Evolutionary conservation across 2,113 vertebrate genomes (phyloP).

Genomic region (Rhinichthys klamathensis): DNA sequence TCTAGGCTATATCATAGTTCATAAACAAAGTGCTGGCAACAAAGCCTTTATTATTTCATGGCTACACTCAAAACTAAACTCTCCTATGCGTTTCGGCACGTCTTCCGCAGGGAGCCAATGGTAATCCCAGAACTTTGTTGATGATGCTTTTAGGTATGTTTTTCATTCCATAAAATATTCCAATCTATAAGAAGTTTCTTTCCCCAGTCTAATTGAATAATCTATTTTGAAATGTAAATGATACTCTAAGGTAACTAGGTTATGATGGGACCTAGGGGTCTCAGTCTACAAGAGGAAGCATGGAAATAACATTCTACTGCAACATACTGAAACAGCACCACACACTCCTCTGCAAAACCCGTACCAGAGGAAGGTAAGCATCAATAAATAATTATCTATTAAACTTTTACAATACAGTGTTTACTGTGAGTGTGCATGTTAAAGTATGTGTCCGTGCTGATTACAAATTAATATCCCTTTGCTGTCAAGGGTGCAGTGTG

Average conservation of each 20-base stretch:
- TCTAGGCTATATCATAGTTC: too few relatives aligned
- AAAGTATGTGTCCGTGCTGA: slow-evolving; percentile 32
- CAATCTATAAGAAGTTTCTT: neutral
- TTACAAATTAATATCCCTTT: slow-evolving; percentile 38
- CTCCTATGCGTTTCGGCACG: too few relatives aligned
- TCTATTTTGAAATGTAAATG: neutral
- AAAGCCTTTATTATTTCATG: too few relatives aligned
- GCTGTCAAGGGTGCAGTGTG: slow-evolving; percentile 25
- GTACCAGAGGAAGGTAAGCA: slow-evolving; percentile 32
- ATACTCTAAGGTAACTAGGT: neutral
- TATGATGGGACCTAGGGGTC: neutral
- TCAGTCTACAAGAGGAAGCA: neutral
- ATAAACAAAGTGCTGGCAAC: too few relatives aligned
- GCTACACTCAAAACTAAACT: too few relatives aligned
- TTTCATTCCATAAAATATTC: neutral
- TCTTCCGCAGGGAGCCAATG: too few relatives aligned
- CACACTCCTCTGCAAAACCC: neutral
- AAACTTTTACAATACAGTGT: slow-evolving; percentile 51
- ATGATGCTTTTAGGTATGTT: neutral
- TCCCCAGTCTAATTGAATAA: neutral
- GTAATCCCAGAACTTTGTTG: too few relatives aligned
- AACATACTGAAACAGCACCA: neutral
- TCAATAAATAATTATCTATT: slow-evolving; percentile 52
- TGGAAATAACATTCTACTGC: neutral
- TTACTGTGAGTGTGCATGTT: neutral